These are phyloP conservation scores for Morus bassanus DNA, from an alignment of 2,797 vertebrate genomes.

Conservation along the genomic window DNA sequence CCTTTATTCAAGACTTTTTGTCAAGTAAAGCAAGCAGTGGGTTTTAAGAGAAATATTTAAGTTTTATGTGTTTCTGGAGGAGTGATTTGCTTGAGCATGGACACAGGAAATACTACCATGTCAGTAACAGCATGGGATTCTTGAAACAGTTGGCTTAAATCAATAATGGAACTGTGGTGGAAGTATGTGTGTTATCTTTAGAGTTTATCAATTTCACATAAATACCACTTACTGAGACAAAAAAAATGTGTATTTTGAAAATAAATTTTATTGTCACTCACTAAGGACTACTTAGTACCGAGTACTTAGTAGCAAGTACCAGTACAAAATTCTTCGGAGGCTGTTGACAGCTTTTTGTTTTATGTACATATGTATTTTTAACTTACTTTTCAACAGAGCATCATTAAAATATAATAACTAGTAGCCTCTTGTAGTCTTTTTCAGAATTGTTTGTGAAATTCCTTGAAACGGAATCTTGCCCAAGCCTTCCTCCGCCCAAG, in stretches of 20 bases:
- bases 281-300: not conserved
- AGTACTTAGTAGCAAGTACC: not conserved
- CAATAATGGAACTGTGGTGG: not conserved
- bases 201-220: not conserved
- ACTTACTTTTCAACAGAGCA: not conserved
- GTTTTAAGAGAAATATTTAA: not conserved
- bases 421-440: constrained; percentile 84
- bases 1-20: not conserved
- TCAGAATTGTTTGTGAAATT: constrained; percentile 98
- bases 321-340: not conserved
- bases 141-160: not conserved
- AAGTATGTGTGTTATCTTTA: not conserved
- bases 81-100: not conserved
- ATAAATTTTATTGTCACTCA: not conserved
- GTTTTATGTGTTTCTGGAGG: not conserved
- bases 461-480: constrained; percentile 92
- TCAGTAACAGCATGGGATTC: not conserved
- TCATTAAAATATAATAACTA: constrained; percentile 1
- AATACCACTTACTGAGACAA: not conserved
- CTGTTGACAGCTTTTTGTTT: not conserved
- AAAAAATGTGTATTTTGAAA: not conserved
- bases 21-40: not conserved
- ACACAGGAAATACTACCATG: not conserved
- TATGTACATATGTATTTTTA: not conserved
- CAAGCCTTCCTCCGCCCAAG: constrained; percentile 84